phyloP scores from a whole-genome alignment of 2,888 invertebrate genomes.

The Caenorhabditis japonica region DNA sequence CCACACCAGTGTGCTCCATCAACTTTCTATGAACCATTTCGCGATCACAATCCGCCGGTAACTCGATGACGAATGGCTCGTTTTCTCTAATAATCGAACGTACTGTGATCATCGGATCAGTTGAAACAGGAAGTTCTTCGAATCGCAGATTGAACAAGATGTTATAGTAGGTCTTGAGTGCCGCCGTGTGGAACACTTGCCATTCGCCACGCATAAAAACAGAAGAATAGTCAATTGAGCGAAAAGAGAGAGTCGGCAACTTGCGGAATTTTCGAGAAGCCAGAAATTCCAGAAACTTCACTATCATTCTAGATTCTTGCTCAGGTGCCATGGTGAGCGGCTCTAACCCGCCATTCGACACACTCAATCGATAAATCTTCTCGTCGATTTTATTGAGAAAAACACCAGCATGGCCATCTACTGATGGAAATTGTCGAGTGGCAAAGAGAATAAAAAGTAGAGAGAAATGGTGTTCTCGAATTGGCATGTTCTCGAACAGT shows the following conservation, averaged over 20 bases:
- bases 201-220: constrained; percentile 58
- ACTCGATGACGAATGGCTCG: constrained; percentile 59
- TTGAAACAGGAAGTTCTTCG: constrained; percentile 60
- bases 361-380: background rate
- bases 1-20: constrained; percentile 43
- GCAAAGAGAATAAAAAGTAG: constrained; percentile 52
- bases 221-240: constrained; percentile 37
- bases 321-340: background rate
- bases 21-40: constrained; percentile 28
- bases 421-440: constrained; percentile 41
- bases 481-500: constrained; percentile 31
- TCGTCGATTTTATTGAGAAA: constrained; percentile 33
- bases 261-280: constrained; percentile 55
- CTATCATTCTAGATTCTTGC: constrained; percentile 27
- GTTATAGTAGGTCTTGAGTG: constrained; percentile 58
- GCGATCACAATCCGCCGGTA: constrained; percentile 46
- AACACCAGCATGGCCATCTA: constrained; percentile 33
- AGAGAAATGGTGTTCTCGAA: constrained; percentile 43
- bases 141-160: constrained; percentile 60
- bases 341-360: background rate
- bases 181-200: constrained; percentile 51
- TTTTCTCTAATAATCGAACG: constrained; percentile 51
- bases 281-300: constrained; percentile 59
- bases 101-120: constrained; percentile 40
- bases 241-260: constrained; percentile 42